phyloP scores from a whole-genome alignment of 2,797 vertebrate species.

The Borostomias antarcticus region DNA sequence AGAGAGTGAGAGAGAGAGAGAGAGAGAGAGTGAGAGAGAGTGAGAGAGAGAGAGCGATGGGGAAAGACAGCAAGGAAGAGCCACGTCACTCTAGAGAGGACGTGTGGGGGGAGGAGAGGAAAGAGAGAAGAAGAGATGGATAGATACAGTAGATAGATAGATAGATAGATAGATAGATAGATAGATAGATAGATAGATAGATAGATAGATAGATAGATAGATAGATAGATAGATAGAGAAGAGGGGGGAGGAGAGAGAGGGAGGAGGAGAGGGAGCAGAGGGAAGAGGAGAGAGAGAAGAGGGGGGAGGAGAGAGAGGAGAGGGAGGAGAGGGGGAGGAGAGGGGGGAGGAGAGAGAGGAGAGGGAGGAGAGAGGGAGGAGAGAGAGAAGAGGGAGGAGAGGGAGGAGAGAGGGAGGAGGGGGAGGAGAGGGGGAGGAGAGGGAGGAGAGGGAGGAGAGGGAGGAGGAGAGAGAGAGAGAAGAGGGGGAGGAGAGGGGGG shows the following conservation, averaged over 20 bases:
- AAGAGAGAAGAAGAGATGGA: constrained; percentile 13
- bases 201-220: not conserved
- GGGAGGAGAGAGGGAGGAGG: not conserved
- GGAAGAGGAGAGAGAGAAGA: not conserved
- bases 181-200: too few species aligned
- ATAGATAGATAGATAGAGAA: not conserved
- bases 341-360: not conserved
- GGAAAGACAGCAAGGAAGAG: not conserved
- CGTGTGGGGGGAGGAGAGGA: not conserved
- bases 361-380: not conserved
- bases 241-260: not conserved
- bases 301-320: not conserved
- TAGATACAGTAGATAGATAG: too few species aligned
- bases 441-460: not conserved
- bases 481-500: constrained; percentile 23
- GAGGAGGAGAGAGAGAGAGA: not conserved
- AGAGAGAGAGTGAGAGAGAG: not conserved
- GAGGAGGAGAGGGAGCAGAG: not conserved
- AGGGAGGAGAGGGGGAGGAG: not conserved
- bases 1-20: not conserved
- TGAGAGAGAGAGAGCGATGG: not conserved
- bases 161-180: too few species aligned
- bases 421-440: not conserved
- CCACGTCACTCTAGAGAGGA: not conserved
- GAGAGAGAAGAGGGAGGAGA: constrained; percentile 14